These are phyloP conservation scores for Escarpia spicata DNA, from an alignment of 2,888 invertebrate species.

Conservation along the genomic window DNA sequence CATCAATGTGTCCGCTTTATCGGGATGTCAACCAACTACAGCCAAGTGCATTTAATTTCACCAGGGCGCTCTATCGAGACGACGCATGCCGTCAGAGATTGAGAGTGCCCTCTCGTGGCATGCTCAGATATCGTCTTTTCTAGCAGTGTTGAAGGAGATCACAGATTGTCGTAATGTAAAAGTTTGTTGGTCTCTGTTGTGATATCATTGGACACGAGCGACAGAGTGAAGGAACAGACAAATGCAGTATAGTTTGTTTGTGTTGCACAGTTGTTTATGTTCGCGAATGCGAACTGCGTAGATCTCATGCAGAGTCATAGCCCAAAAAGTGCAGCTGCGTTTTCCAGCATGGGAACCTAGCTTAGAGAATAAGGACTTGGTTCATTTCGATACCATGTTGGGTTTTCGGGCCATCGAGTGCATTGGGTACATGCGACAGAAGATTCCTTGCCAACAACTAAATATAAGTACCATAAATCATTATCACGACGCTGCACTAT, in stretches of 20 bases:
- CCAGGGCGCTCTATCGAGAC: neutral
- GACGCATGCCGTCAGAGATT: neutral
- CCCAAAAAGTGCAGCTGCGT: neutral
- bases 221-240: neutral
- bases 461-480: slow-evolving; percentile 4
- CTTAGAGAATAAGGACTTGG: neutral
- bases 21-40: neutral
- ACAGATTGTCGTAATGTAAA: too few relatives aligned
- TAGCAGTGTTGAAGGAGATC: neutral
- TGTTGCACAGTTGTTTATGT: too few relatives aligned
- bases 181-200: neutral
- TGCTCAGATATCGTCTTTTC: neutral
- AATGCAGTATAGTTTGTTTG: too few relatives aligned
- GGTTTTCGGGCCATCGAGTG: neutral
- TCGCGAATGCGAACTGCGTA: too few relatives aligned
- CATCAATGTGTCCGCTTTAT: neutral
- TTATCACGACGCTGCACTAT: neutral
- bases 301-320: too few relatives aligned
- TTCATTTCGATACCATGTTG: neutral
- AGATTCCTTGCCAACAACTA: neutral
- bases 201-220: neutral
- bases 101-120: neutral
- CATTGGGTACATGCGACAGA: neutral
- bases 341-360: neutral
- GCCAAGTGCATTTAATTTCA: slow-evolving; percentile 1